phyloP scores from a whole-genome alignment of 2,888 invertebrate species.

The Pyrrhosoma nymphula region DNA sequence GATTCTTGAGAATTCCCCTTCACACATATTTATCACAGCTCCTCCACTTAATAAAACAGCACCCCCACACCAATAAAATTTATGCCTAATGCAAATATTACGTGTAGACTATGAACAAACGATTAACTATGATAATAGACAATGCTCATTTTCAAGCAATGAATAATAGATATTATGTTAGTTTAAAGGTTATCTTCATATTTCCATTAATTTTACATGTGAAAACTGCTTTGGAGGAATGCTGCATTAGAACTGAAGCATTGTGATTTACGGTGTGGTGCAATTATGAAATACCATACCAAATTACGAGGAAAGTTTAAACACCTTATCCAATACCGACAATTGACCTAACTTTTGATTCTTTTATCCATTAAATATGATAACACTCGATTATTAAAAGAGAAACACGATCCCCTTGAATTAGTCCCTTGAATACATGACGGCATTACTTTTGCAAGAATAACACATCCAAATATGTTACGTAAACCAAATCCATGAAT shows the following conservation, averaged over 20 bases:
- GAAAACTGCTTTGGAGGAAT: conserved; percentile 55
- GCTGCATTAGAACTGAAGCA: conserved; percentile 46
- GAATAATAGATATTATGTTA: conserved; percentile 35
- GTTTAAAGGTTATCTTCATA: conserved; percentile 38
- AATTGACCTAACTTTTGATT: conserved; percentile 42
- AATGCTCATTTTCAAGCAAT: conserved; percentile 13
- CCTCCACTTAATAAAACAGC: conserved; percentile 23
- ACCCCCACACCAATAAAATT: not conserved
- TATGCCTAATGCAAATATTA: conserved; percentile 5
- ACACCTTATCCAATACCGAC: conserved; percentile 38
- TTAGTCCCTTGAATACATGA: not conserved
- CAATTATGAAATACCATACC: conserved; percentile 37
- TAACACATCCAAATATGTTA: not conserved
- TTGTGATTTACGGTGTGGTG: conserved; percentile 1
- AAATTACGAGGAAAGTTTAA: conserved; percentile 40
- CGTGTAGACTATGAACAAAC: conserved; percentile 26
- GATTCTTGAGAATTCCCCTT: not conserved
- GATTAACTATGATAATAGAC: not conserved
- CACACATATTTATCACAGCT: conserved; percentile 24
- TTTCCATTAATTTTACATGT: conserved; percentile 38
- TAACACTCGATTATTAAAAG: not conserved
- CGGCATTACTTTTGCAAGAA: not conserved
- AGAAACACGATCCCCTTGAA: conserved; percentile 30
- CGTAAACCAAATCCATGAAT: not conserved
- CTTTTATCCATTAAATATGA: conserved; percentile 18